Evolutionary conservation across 2,113 vertebrate genomes (phyloP).

Genomic region (Picathartes gymnocephalus): DNA sequence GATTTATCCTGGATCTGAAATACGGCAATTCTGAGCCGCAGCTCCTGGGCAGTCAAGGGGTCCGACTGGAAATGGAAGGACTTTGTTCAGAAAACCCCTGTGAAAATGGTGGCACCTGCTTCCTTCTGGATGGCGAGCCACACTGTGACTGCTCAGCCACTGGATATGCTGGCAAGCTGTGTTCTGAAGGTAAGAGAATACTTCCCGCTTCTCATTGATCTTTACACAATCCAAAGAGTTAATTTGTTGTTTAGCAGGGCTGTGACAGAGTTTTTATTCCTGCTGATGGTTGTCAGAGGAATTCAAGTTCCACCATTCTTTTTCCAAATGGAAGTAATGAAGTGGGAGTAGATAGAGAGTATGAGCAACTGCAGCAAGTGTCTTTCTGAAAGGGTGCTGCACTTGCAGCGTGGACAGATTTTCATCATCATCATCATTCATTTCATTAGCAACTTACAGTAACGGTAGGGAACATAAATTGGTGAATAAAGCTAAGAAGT

Average conservation of each 20-base stretch:
- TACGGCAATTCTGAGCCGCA: constrained; percentile 88
- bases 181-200: constrained; percentile 90
- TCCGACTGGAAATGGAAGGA: constrained; percentile 87
- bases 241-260: not conserved
- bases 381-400: not conserved
- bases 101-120: constrained; percentile 93
- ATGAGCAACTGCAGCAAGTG: not conserved
- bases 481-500: not conserved
- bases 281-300: not conserved
- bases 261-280: not conserved
- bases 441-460: not conserved
- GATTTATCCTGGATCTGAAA: constrained; percentile 90
- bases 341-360: not conserved
- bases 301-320: not conserved
- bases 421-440: not conserved
- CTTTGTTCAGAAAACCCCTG: constrained; percentile 91
- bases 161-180: constrained; percentile 89
- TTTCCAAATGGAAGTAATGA: not conserved
- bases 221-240: not conserved
- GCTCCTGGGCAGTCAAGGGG: constrained; percentile 86
- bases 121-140: constrained; percentile 85
- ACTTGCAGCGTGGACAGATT: not conserved
- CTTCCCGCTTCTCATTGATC: not conserved
- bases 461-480: not conserved
- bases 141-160: constrained; percentile 95